These are phyloP conservation scores for Pantala flavescens DNA, from an alignment of 1,140 invertebrate genomes.

Conservation along the genomic window DNA sequence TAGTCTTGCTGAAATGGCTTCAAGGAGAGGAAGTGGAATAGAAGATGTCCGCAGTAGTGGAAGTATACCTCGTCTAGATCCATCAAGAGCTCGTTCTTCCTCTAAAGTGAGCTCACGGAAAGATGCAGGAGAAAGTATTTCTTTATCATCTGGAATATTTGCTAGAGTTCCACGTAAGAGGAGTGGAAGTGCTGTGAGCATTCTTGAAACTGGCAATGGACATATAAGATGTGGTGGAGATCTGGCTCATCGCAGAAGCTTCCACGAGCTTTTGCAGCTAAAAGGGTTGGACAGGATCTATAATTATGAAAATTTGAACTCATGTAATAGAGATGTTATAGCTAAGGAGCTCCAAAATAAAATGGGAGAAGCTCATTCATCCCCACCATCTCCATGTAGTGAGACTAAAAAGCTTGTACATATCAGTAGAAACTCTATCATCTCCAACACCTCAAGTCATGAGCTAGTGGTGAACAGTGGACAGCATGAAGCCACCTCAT, in stretches of 20 bases:
- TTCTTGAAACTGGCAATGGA: neutral
- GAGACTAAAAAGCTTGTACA: neutral
- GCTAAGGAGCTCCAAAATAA: too few relatives aligned
- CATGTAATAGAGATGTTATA: neutral
- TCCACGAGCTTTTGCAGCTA: neutral
- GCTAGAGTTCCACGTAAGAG: neutral
- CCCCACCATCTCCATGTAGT: too few relatives aligned
- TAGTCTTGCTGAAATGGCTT: neutral
- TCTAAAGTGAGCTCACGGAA: neutral
- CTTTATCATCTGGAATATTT: neutral
- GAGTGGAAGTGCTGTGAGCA: slow-evolving; percentile 4
- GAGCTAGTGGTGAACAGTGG: neutral
- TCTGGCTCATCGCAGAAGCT: neutral
- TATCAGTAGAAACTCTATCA: neutral
- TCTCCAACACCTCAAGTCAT: neutral
- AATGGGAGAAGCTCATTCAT: too few relatives aligned
- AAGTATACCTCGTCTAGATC: neutral
- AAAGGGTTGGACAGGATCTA: neutral
- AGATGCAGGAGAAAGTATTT: neutral
- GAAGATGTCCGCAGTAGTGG: neutral
- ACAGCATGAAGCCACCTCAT: too few relatives aligned
- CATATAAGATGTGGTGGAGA: neutral
- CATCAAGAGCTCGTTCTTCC: neutral
- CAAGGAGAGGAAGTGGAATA: neutral
- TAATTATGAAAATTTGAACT: neutral